Base-by-base conservation (phyloP, 2,888 invertebrate species). In the Caenorhabditis virilis region DNA sequence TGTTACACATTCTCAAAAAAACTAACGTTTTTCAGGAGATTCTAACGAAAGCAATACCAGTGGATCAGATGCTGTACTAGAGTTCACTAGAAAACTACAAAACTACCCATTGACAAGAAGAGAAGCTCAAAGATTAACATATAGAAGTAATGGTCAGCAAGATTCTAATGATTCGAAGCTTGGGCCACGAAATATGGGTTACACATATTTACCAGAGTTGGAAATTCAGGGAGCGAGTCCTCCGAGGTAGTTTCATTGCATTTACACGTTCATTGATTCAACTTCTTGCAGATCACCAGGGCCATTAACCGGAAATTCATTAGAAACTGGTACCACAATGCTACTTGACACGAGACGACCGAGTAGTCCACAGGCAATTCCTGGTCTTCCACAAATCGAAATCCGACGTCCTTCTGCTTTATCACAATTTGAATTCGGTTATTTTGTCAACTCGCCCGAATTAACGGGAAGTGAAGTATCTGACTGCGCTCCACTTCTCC, bases 341-440 rank as follows among this genome's bases (percentile, higher is more conserved):
- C 52, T 69, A 15, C 36, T 65, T 18, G 76, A 74, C 33, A 63
- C 58, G 38, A 59, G 79, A 7, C 51, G 81, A 25, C 81, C 81
- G 0, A 73, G 77, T 27, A 80, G 79, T 43, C 81, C 80, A 1
- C 80, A 79, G 56, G 80, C 80, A 0, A 80, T 82, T 48, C 82
- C 82, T 27, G 82, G 82, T 9, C 70, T 82, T 36, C 82, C 82
- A n/a, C 67, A 48, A 51, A 82, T 82, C 50, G 82, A 82, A 58
- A 82, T 82, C 42, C 65, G 82, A 20, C 62, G 82, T 7, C 82
- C 82, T 13, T 80, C 79, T 15, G 82, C 81, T 5, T 55, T 82
- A 25, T 79, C 79, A 6, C 80, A 82, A 54, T 82, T 81, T 47
- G 82, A 82, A 48, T 82, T 82, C 42, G 82, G 82, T 3, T 82